A percentile compares a stretch with the other conserved stretches of the same genome.
Evolutionary conservation across 2,888 invertebrate genomes (phyloP).

Genomic region (Agrochola lychnidis): DNA sequence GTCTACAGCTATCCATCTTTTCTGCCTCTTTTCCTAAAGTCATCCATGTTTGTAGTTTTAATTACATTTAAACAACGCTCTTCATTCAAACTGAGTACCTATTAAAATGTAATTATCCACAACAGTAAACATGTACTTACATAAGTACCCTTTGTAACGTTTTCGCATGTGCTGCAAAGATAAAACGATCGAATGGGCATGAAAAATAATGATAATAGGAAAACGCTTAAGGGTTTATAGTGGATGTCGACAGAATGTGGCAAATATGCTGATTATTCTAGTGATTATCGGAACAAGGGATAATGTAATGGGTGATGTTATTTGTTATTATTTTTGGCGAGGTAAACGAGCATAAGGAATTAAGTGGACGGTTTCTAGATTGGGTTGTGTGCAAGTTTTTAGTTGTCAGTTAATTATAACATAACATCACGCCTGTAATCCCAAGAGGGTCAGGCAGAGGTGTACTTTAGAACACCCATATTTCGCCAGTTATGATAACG

Average conservation of each 20-base stretch:
- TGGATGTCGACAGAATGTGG: not conserved
- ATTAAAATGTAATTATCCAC: not conserved
- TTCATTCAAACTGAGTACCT: not conserved
- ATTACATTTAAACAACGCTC: no score
- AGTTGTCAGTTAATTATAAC: not conserved
- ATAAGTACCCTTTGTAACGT: not conserved
- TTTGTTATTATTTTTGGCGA: slow-evolving; percentile 3
- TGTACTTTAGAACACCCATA: no score
- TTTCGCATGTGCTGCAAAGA: slow-evolving; percentile 37
- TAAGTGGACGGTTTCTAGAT: not conserved
- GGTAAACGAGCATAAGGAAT: no score
- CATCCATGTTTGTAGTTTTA: no score
- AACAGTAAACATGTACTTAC: not conserved
- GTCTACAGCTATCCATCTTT: no score
- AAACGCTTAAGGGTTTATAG: slow-evolving; percentile 15
- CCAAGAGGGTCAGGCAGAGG: no score
- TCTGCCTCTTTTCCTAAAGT: no score
- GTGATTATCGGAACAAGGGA: not conserved
- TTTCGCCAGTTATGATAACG: no score
- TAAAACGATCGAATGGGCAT: slow-evolving; percentile 39
- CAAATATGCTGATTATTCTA: no score
- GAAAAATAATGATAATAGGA: slow-evolving; percentile 45
- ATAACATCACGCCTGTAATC: no score
- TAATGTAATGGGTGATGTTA: slow-evolving; percentile 7
- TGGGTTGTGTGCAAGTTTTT: not conserved